Percentiles rank a stretch among this genome's conserved stretches.
phyloP scores from a whole-genome alignment of 2,888 invertebrate species.

The Barypeithes pellucidus region DNA sequence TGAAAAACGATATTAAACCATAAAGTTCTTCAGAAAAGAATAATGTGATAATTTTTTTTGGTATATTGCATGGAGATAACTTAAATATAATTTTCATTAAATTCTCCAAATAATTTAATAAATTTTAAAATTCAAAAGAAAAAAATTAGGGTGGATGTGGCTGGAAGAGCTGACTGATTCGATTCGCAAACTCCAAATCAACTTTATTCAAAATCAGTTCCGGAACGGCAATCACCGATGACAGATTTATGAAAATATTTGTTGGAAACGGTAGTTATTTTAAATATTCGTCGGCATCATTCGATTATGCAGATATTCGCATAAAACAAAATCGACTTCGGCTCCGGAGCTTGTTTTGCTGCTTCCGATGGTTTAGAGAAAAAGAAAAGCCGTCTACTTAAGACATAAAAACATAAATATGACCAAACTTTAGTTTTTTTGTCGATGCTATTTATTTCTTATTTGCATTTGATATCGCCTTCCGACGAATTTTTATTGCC shows the following conservation, averaged over 20 bases:
- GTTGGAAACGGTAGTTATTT: constrained; percentile 71
- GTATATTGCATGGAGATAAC: too few species aligned
- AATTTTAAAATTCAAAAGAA: constrained; percentile 20
- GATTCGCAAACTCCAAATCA: constrained; percentile 49
- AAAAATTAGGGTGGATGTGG: constrained; percentile 21
- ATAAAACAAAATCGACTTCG: constrained; percentile 53
- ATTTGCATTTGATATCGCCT: constrained; percentile 46
- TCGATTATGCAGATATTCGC: constrained; percentile 70
- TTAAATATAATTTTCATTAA: too few species aligned
- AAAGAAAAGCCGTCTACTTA: constrained; percentile 46
- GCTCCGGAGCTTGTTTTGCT: constrained; percentile 42
- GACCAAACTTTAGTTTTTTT: constrained; percentile 48
- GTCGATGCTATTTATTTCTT: constrained; percentile 47
- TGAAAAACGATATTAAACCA: too few species aligned
- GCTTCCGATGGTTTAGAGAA: constrained; percentile 44
- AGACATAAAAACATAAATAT: constrained; percentile 50
- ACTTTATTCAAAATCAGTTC: constrained; percentile 64
- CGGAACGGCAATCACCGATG: constrained; percentile 70
- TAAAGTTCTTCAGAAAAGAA: too few species aligned
- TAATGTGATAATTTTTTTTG: too few species aligned
- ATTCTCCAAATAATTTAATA: constrained; percentile 13
- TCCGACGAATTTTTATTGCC: constrained; percentile 47
- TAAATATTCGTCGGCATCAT: constrained; percentile 71
- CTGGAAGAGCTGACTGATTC: constrained; percentile 7
- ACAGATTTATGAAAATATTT: constrained; percentile 73